Conservation (phyloP, 2,888 invertebrate genomes). For the Drosophila neonasuta region DNA sequence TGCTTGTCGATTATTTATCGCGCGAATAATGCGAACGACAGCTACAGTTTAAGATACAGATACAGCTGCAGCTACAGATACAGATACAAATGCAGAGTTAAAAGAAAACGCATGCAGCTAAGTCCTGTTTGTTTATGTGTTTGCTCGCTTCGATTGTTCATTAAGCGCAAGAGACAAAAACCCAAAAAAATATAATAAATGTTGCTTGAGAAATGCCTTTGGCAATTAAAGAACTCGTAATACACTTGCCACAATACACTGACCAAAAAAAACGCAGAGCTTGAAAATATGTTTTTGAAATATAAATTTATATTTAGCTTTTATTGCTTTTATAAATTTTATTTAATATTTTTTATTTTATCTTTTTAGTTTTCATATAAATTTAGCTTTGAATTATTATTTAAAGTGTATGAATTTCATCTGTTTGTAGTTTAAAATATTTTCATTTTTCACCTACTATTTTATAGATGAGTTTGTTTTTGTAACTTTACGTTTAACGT, state of each 20-base stretch:
- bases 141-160: conserved; percentile 3
- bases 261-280: background rate
- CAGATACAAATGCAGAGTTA: background rate
- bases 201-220: background rate
- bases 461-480: too few relatives aligned
- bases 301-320: background rate
- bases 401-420: too few relatives aligned
- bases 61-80: conserved; percentile 19
- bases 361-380: too few relatives aligned
- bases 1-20: conserved; percentile 53
- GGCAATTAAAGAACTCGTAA: background rate
- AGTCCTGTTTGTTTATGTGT: conserved; percentile 1
- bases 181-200: background rate
- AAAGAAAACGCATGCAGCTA: conserved; percentile 4
- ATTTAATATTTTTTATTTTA: too few relatives aligned
- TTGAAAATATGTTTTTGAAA: too few relatives aligned
- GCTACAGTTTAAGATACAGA: conserved; percentile 19
- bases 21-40: conserved; percentile 42
- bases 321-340: too few relatives aligned
- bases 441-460: too few relatives aligned
- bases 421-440: too few relatives aligned
- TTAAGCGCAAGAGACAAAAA: conserved; percentile 11
- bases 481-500: too few relatives aligned
- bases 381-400: too few relatives aligned
- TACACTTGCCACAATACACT: conserved; percentile 1